Base-by-base conservation (phyloP, 2,797 vertebrate genomes). In the Rhinogobio ventralis region DNA sequence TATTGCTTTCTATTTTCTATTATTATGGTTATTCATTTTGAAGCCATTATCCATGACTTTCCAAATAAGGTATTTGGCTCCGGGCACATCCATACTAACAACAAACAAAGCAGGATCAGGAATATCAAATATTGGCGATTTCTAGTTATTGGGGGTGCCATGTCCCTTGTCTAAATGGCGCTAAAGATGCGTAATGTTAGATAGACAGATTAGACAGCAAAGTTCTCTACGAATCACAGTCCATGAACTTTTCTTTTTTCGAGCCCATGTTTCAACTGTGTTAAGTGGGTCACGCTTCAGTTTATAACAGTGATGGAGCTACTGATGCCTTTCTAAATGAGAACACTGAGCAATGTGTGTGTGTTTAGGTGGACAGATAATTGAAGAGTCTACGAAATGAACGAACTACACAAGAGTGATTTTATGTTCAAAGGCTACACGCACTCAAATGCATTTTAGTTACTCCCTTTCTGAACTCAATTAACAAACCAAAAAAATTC, bases 341-440 rank as follows among this genome's bases (percentile, higher is more conserved):
- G 39, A 72, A 85, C 28, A 79, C n/a, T 71, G 69, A 89, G 80
- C 85, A 80, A 83, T 83, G 80, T 20, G 73, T 79, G 28, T 45
- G 72, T 66, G 84, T 64, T 36, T 51, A 62, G 74, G 74, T 79
- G 72, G 45, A 79, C 71, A 60, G 69, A 82, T 71, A 75, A 64
- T 83, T 84, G 67, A 76, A 84, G 86, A 79, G 86, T 79, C 81
- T 82, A 57, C 53, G 55, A 86, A 84, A 84, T 86, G 62, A 86
- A 86, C 80, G 79, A 75, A 66, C 66, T 84, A 81, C 79, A 85
- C 30, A 19, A 55, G 53, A 45, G 86, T 39, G 73, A 87, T 84
- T 84, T 74, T 28, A 85, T 74, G 66, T 80, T 46, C 73, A 85
- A 76, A 85, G 62, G 28, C 79, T 45, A 78, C 30, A 23, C 60